Evolutionary conservation across 2,888 invertebrate species (phyloP).

Genomic region (Hyposoter dolosus): DNA sequence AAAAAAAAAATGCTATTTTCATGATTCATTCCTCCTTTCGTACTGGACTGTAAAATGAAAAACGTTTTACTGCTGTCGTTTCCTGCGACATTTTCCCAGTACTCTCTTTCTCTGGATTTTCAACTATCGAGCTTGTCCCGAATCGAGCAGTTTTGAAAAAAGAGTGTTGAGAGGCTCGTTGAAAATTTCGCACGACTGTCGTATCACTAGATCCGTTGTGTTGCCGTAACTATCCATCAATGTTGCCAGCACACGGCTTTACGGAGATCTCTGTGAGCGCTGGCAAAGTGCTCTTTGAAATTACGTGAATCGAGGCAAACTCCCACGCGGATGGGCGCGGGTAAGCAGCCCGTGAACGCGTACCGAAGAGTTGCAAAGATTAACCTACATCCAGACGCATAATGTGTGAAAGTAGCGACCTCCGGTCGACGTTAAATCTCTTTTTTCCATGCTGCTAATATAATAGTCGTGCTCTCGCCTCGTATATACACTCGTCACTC

Average conservation of each 20-base stretch:
- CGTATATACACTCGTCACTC: neutral
- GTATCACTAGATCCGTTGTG: slow-evolving; percentile 25
- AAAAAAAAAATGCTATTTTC: no score
- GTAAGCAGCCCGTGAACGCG: slow-evolving; percentile 58
- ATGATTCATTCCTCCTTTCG: neutral
- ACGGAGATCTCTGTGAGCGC: slow-evolving; percentile 41
- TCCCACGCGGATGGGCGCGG: slow-evolving; percentile 65
- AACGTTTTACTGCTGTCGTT: neutral
- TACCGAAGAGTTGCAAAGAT: slow-evolving; percentile 68
- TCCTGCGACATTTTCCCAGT: slow-evolving; percentile 13
- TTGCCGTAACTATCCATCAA: slow-evolving; percentile 55
- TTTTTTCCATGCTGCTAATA: slow-evolving; percentile 60
- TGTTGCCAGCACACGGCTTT: slow-evolving; percentile 43
- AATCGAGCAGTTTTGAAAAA: slow-evolving; percentile 28
- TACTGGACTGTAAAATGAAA: neutral
- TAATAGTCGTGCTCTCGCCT: slow-evolving; percentile 54
- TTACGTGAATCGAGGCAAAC: slow-evolving; percentile 67
- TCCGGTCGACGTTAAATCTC: slow-evolving; percentile 62
- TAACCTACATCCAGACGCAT: slow-evolving; percentile 73
- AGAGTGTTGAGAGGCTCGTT: slow-evolving; percentile 10
- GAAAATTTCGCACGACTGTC: slow-evolving; percentile 55
- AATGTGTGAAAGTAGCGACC: slow-evolving; percentile 73
- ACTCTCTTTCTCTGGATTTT: neutral
- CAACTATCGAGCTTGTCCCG: neutral
- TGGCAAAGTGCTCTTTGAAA: slow-evolving; percentile 57